phyloP scores from a whole-genome alignment of 2,888 invertebrate genomes.

The Anarsia innoxiella region DNA sequence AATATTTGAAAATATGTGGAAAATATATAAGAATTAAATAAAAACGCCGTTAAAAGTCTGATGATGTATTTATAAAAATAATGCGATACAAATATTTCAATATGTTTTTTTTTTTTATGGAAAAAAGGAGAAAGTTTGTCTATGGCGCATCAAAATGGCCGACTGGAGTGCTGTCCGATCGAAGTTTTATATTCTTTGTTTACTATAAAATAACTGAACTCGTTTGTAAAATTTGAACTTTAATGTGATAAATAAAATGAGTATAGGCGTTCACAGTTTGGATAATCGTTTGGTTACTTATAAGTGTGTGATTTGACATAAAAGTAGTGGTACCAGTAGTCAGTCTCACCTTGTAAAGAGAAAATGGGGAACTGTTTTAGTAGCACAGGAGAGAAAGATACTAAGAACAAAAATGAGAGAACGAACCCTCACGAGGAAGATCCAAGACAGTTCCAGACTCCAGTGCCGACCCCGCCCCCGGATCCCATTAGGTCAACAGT shows the following conservation, averaged over 20 bases:
- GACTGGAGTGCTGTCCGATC: conserved; percentile 63
- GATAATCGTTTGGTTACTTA: conserved; percentile 54
- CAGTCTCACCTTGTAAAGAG: conserved; percentile 74
- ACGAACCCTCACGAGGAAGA: conserved; percentile 72
- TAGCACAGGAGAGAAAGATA: conserved; percentile 81
- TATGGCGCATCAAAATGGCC: conserved; percentile 70
- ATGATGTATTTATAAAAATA: too few species aligned
- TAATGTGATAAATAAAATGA: conserved; percentile 68
- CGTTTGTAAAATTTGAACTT: conserved; percentile 50
- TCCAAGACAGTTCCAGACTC: conserved; percentile 74
- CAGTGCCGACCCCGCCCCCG: conserved; percentile 83
- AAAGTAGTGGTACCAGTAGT: conserved; percentile 64
- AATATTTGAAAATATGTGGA: not conserved
- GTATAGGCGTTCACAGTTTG: conserved; percentile 55
- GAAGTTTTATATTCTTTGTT: conserved; percentile 71
- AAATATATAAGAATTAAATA: too few species aligned
- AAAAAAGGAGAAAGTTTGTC: conserved; percentile 32
- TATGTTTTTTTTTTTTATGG: too few species aligned
- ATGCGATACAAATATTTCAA: too few species aligned
- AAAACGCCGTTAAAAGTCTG: too few species aligned
- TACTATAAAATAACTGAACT: conserved; percentile 60
- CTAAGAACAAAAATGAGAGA: conserved; percentile 76
- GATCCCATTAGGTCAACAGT: conserved; percentile 80
- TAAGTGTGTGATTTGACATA: conserved; percentile 70
- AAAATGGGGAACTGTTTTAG: conserved; percentile 92